Evolutionary conservation across 2,113 vertebrate genomes (phyloP), one percentile per base, ranked within the genome.

Genomic region (Pelecanoides urinatrix): DNA sequence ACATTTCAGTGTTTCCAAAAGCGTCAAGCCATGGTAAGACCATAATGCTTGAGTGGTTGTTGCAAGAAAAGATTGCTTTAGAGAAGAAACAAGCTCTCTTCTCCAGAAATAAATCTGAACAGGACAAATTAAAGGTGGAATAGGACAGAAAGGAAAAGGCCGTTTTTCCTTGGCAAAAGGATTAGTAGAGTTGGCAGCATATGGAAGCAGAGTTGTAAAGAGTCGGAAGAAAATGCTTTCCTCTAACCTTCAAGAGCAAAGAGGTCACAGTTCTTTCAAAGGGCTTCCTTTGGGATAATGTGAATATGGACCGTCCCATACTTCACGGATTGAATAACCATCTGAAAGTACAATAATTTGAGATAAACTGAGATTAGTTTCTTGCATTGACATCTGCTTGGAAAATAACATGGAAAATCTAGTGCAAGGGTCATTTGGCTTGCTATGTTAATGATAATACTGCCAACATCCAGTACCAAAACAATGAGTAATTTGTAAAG

Each of bases 391-490:
- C 92, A 96, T 88, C 58, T 94, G 56, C 55, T 96, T 91, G 86
- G 95, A 94, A 92, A 94, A 76, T 55, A 84, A 65, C 20, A 68
- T 65, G 82, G 78, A 95, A 96, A 94, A 95, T 86, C 63, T 92
- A 91, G 52, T 38, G 52, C 67, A 94, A 91, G 72, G 88, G 90
- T 94, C 94, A 80, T 68, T 93, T 96, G 86, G 75, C 85, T 92
- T 81, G 52, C 84, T 91, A 6, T 56, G 52, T 62, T 96, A 86
- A 86, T 73, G 73, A 85, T 66, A 91, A 83, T 55, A 50, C 67
- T 96, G 89, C 94, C 93, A 96, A 87, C 62, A 96, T 59, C 38
- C 70, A 87, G 75, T 67, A 95, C 71, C 86, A 92, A 96, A 91
- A 94, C 86, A 73, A 84, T 63, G 74, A 96, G 52, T 63, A 95